Conservation (phyloP, 1,140 invertebrate genomes). For the Drosophila kepulauana region DNA sequence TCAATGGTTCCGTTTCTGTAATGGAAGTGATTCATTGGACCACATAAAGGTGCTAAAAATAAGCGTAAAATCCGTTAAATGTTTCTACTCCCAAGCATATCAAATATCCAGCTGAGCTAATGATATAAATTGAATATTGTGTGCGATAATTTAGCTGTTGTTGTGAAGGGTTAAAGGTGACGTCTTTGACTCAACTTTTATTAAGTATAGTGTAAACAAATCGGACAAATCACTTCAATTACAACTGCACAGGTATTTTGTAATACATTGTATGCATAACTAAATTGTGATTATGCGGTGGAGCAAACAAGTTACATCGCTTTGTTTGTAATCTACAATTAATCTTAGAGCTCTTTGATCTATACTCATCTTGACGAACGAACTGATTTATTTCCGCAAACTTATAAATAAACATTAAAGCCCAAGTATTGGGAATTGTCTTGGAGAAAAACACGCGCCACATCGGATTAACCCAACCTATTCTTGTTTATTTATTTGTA, state of each 20-base stretch:
- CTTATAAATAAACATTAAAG: neutral
- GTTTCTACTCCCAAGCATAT: conserved; percentile 7
- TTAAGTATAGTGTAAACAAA: conserved; percentile 3
- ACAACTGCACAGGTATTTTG: neutral
- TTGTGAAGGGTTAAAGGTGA: conserved; percentile 10
- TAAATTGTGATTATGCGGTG: neutral
- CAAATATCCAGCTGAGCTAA: conserved; percentile 22
- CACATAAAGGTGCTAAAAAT: conserved; percentile 27
- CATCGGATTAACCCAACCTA: neutral
- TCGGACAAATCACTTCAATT: neutral
- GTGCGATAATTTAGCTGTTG: neutral
- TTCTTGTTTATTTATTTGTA: conserved; percentile 13
- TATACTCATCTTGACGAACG: neutral
- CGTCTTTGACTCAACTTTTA: neutral
- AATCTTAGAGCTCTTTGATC: conserved; percentile 2
- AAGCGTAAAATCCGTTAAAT: conserved; percentile 24
- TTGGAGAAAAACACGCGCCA: neutral
- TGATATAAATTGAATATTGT: conserved; percentile 6
- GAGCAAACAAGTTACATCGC: neutral
- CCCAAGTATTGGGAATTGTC: neutral
- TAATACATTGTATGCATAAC: conserved; percentile 1
- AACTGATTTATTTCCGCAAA: conserved; percentile 14
- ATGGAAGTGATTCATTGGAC: conserved; percentile 32
- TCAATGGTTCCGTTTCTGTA: conserved; percentile 41
- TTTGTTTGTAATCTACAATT: conserved; percentile 10